Base-by-base conservation (phyloP, 2,797 vertebrate genomes). In the Sebastes iracundus region DNA sequence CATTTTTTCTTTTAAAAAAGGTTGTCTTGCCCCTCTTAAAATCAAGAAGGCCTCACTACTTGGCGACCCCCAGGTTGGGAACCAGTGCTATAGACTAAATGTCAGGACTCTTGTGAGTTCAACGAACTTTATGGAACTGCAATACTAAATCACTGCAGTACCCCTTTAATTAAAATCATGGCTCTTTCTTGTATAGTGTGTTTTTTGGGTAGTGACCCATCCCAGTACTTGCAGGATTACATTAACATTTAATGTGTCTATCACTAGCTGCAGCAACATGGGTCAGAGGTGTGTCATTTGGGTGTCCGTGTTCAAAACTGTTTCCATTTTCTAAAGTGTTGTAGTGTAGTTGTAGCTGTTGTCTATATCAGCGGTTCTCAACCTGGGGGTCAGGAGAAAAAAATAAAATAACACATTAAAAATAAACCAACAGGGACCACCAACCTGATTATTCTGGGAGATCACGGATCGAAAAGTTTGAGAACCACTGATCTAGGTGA, bases 81-180 rank as follows among this genome's bases (percentile, higher is more conserved):
- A 46, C 42, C 6, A 18, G 42, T 46, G 14, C 6, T 18, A 46
- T 46, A 46, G 7, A 22, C 58, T 52, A 27, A 68, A 62, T 10
- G 9, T 61, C 49, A 25, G 25, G 53, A 67, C 11, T 55, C 27
- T 14, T 33, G 4, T 70, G 64, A 46, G 27, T 46, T 65, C 64
- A 20, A 1, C 2, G 28, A 38, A 46, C 63, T 69, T 60, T 75
- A 25, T 72, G 16, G 27, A 68, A 28, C 52, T 77, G 23, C 27
- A 75, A 66, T 52, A 22, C 32, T 67, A 65, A 86, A 72, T 75
- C 67, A 56, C 46, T 78, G 79, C 71, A 88, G 35, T 38, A 28
- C 61, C 66, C 73, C 72, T 85, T 86, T 72, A 81, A 85, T 66
- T 38, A 16, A 66, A 67, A 28, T 28, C 25, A 11, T 2, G 4